Conservation (phyloP, 2,113 vertebrate genomes). For the Podarcis raffonei region DNA sequence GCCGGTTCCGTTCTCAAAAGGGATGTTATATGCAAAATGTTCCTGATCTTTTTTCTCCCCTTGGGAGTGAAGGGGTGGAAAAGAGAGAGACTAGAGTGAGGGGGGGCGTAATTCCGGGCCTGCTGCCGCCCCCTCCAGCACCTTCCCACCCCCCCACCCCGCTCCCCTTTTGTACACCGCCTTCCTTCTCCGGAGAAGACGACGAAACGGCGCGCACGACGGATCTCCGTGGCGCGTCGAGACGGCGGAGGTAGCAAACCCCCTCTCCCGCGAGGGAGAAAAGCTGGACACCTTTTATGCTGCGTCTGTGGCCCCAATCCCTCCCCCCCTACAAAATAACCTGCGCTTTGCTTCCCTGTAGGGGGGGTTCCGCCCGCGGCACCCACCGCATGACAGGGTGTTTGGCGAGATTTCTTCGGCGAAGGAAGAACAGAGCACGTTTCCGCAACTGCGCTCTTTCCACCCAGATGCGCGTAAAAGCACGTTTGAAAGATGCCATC, state of each 20-base stretch:
- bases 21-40: constrained; percentile 31
- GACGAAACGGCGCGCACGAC: not conserved
- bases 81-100: too few species aligned
- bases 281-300: not conserved
- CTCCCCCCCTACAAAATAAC: not conserved
- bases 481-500: not conserved
- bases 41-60: constrained; percentile 35
- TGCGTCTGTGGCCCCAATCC: not conserved
- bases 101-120: not conserved
- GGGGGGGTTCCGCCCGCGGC: not conserved
- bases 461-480: not conserved
- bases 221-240: not conserved
- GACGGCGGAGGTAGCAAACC: not conserved
- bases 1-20: not conserved
- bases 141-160: too few species aligned
- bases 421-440: not conserved
- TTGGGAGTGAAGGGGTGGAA: constrained; percentile 45
- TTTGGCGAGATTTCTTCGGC: not conserved
- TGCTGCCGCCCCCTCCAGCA: not conserved
- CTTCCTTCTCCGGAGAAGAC: not conserved
- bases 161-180: not conserved
- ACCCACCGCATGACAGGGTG: not conserved
- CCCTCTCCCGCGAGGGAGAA: not conserved
- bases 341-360: not conserved
- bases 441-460: not conserved